Base-by-base conservation (phyloP, 2,888 invertebrate genomes). In the Caenorhabditis macrosperma region DNA sequence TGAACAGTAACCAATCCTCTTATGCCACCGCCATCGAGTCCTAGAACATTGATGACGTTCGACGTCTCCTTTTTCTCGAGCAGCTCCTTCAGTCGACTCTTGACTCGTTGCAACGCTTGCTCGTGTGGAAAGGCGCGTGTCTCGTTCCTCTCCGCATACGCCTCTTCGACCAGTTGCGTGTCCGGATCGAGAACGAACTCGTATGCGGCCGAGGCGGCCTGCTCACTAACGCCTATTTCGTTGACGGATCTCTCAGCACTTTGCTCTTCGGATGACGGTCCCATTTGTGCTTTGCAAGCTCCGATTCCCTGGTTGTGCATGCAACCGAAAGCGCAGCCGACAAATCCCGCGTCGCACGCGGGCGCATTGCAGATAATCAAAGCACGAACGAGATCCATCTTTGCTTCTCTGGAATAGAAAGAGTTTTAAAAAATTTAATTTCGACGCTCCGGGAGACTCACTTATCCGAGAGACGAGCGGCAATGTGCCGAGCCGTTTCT, bases 11-110 rank as follows among this genome's bases (percentile, higher is more conserved):
- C 85, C 9, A 90, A 64, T 7, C 90, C 99, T 17, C 96, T 93
- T 82, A 99, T 97, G 0, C 99, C 98, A n/a, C 99, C 98, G 1
- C 98, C 98, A 91, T 99, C 98, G 17, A 99, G 92, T 87, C 95
- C 95, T 0, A 99, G 91, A 9, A 90, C 81, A 63, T 86, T 86
- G 66, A 89, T 83, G 30, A 87, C 71, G 54, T 84, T 85, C 46
- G 78, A 78, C 33, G 80, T 83, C 30, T 79, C 57, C 69, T 66
- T 87, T 72, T 61, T 44, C 48, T 85, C 80, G 15, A 81, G 82
- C 52, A 86, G 54, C 46, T 77, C 55, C 28, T 72, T 63, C 61
- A 86, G 24, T 48, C 64, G 71, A 3, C 61, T 59, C 64, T 82
- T 81, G 41, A 88, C 78, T 50, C 83, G 71, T 12, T 83, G 68